Evolutionary conservation across 1,140 invertebrate genomes (phyloP).

Genomic region (Galleria mellonella): DNA sequence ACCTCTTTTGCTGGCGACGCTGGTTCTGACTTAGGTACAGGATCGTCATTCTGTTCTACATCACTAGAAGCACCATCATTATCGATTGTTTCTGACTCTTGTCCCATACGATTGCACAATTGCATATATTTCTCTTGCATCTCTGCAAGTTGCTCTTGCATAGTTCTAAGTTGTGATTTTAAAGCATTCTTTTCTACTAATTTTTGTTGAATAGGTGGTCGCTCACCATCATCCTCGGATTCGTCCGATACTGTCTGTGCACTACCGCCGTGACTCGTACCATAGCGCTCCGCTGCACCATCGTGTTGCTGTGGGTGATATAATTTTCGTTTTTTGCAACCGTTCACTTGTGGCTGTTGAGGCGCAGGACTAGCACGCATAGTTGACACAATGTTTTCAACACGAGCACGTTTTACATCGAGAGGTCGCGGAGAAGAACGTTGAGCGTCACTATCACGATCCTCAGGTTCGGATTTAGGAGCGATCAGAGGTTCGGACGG

Average conservation of each 20-base stretch:
- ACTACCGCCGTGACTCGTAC: constrained; percentile 67
- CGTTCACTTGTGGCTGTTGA: constrained; percentile 86
- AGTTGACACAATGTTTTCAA: constrained; percentile 95
- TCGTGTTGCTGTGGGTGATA: constrained; percentile 97
- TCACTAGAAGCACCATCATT: constrained; percentile 83
- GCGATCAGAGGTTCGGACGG: constrained; percentile 76
- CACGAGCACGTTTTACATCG: constrained; percentile 92
- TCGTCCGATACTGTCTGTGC: constrained; percentile 78
- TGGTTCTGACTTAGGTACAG: constrained; percentile 75
- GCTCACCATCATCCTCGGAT: constrained; percentile 84
- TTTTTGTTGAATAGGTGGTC: constrained; percentile 85
- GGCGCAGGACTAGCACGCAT: constrained; percentile 90
- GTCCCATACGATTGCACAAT: constrained; percentile 88
- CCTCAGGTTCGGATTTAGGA: constrained; percentile 81
- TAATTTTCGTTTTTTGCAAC: constrained; percentile 96
- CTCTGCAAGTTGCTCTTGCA: constrained; percentile 91
- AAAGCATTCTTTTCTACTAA: constrained; percentile 88
- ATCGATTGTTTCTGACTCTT: constrained; percentile 83
- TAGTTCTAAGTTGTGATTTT: constrained; percentile 87
- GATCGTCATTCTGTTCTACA: constrained; percentile 77
- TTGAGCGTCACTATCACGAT: constrained; percentile 74
- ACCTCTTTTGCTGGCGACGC: constrained; percentile 75
- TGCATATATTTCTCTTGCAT: constrained; percentile 95
- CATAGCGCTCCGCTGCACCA: constrained; percentile 79
- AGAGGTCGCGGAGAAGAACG: constrained; percentile 74